Percentiles rank a stretch among this genome's conserved stretches.
phyloP scores from a whole-genome alignment of 2,888 invertebrate species.

The Blastobasis adustella region DNA sequence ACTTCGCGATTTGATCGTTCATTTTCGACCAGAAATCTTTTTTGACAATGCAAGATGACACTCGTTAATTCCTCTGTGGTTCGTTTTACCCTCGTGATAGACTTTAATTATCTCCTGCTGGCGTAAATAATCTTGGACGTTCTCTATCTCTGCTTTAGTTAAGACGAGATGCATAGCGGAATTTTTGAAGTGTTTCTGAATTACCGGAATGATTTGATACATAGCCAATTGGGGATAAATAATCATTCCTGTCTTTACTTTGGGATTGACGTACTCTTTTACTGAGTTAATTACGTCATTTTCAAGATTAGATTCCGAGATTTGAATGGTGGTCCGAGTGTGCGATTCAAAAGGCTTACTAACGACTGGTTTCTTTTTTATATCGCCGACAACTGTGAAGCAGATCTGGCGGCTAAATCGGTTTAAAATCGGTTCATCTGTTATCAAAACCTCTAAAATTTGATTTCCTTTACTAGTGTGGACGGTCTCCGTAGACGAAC shows the following conservation, averaged over 20 bases:
- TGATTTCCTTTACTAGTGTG: constrained; percentile 18
- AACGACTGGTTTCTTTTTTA: constrained; percentile 12
- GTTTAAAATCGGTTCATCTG: constrained; percentile 17
- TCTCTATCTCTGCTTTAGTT: constrained; percentile 16
- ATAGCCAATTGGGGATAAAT: too few species aligned
- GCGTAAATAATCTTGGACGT: constrained; percentile 16
- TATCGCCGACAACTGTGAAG: constrained; percentile 12
- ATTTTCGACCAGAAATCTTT: constrained; percentile 23
- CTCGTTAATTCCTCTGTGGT: constrained; percentile 21
- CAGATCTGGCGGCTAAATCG: constrained; percentile 15
- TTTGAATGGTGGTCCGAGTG: constrained; percentile 11
- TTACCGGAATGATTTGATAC: too few species aligned
- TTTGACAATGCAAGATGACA: constrained; percentile 15
- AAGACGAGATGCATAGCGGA: too few species aligned
- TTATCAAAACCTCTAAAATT: constrained; percentile 17
- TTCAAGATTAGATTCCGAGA: too few species aligned
- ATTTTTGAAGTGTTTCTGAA: too few species aligned
- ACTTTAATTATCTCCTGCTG: constrained; percentile 21
- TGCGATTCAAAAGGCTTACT: constrained; percentile 20
- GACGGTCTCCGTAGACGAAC: constrained; percentile 1
- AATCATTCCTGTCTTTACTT: too few species aligned
- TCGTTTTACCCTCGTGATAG: constrained; percentile 23
- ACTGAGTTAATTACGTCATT: too few species aligned
- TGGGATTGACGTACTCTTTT: too few species aligned
- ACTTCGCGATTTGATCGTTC: too few species aligned